Conservation (phyloP, 2,797 vertebrate species). For the Pachyuromys duprasi region DNA sequence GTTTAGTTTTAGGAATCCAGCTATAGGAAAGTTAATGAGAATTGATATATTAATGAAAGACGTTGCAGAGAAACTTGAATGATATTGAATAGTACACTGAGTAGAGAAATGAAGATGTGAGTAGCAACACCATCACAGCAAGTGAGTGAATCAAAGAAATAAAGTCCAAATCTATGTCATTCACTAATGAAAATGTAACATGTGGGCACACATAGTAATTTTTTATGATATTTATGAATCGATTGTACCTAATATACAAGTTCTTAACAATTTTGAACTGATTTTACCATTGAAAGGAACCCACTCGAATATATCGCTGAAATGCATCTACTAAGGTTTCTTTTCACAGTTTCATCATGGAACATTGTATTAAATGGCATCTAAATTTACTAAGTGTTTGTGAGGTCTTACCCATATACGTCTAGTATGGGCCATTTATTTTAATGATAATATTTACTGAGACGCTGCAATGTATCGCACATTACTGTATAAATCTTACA, state of each 20-base stretch:
- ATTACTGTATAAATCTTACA: background rate
- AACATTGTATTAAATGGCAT: background rate
- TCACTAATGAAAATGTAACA: background rate
- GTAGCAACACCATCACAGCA: background rate
- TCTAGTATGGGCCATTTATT: background rate
- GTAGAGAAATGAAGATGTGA: background rate
- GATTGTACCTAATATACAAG: background rate
- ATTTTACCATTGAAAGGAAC: background rate
- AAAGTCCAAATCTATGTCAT: background rate
- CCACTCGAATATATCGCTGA: background rate
- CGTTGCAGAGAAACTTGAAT: background rate
- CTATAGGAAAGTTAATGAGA: background rate
- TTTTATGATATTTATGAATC: background rate
- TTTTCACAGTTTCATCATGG: background rate
- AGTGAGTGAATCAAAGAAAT: background rate
- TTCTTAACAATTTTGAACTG: background rate
- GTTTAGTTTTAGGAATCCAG: background rate
- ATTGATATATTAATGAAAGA: background rate
- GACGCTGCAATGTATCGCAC: background rate
- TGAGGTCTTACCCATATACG: background rate
- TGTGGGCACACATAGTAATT: background rate
- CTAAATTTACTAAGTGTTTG: background rate
- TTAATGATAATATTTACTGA: background rate
- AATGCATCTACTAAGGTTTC: background rate
- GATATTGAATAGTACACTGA: background rate